Conservation (phyloP, 2,888 invertebrate species). For the Biston betularia region DNA sequence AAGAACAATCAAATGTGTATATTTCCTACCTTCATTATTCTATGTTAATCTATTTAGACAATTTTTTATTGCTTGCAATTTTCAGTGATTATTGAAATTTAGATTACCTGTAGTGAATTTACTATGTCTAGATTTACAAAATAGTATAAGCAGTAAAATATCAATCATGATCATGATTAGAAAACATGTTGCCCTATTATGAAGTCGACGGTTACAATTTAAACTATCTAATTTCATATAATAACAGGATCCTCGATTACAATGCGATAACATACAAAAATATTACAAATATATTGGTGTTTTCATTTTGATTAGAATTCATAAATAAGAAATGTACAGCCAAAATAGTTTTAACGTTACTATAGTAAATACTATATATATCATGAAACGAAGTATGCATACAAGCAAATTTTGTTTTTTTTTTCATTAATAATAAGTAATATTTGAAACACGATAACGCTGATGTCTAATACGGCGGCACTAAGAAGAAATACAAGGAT, state of each 20-base stretch:
- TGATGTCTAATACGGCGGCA: background rate
- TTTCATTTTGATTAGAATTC: conserved; percentile 29
- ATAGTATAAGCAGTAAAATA: background rate
- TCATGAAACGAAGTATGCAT: conserved; percentile 15
- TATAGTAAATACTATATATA: conserved; percentile 26
- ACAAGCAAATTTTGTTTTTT: conserved; percentile 35
- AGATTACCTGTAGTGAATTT: background rate
- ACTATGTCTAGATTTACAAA: background rate
- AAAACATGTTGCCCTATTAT: background rate
- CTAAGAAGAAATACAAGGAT: background rate
- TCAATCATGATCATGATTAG: background rate
- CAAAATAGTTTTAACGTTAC: conserved; percentile 26
- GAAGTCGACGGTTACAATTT: background rate
- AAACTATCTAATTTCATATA: background rate
- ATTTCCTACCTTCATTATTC: too few species aligned
- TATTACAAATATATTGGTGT: conserved; percentile 18
- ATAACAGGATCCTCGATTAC: conserved; percentile 1
- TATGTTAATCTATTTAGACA: too few species aligned
- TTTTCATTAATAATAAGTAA: conserved; percentile 50
- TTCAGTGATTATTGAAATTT: background rate
- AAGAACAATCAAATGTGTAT: too few species aligned
- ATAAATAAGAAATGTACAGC: conserved; percentile 40
- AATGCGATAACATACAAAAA: conserved; percentile 24
- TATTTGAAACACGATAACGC: conserved; percentile 50
- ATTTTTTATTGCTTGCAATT: background rate